Percentiles rank a stretch among this genome's conserved stretches.
These are phyloP conservation scores for Chouioia cunea DNA, from an alignment of 2,888 invertebrate species.

Conservation along the genomic window DNA sequence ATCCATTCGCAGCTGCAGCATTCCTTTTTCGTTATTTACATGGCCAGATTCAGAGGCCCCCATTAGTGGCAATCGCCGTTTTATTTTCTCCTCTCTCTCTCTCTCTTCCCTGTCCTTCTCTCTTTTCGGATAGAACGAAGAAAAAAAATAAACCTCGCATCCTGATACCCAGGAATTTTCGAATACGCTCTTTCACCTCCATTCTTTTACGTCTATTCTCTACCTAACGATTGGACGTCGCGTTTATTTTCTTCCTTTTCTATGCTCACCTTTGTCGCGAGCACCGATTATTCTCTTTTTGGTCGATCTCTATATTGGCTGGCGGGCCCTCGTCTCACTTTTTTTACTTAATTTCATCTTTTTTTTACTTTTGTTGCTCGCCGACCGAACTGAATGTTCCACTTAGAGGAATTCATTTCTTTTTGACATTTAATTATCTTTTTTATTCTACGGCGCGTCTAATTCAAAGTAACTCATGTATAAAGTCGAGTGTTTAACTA, in stretches of 20 bases:
- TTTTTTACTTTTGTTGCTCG: neutral
- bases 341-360: neutral
- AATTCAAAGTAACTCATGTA: neutral
- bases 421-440: conserved; percentile 57
- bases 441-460: conserved; percentile 43
- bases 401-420: conserved; percentile 57
- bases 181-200: neutral
- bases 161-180: neutral
- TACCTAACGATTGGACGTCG: neutral
- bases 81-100: neutral
- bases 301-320: conserved; percentile 5
- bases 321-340: neutral
- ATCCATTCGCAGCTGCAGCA: neutral
- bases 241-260: neutral
- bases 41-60: conserved; percentile 1
- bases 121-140: no score
- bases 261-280: conserved; percentile 8
- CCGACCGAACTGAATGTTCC: conserved; percentile 54
- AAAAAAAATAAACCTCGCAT: no score
- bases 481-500: no score
- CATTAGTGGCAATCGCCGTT: conserved; percentile 13
- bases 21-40: conserved; percentile 1
- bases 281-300: neutral
- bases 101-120: neutral
- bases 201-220: neutral